A percentile compares a stretch with the other conserved stretches of the same genome.
phyloP scores from a whole-genome alignment of 2,113 vertebrate genomes.

The Rhegmatorhina hoffmannsi region DNA sequence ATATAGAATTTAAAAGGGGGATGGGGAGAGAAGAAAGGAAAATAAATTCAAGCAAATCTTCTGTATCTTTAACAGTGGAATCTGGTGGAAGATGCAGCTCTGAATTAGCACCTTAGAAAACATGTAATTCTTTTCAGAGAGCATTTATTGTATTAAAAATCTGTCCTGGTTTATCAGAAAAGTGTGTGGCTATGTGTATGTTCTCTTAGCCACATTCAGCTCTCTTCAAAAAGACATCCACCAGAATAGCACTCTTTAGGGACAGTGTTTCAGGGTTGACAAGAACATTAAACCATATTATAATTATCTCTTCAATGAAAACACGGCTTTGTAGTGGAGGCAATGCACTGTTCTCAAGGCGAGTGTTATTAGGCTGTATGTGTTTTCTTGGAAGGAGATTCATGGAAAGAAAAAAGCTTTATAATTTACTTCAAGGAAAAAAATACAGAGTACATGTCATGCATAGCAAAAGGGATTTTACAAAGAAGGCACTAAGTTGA shows the following conservation, averaged over 20 bases:
- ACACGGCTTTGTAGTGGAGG: conserved; percentile 54
- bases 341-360: conserved; percentile 38
- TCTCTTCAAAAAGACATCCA: conserved; percentile 52
- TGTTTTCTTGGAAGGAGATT: conserved; percentile 63
- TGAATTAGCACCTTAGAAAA: conserved; percentile 2
- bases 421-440: conserved; percentile 58
- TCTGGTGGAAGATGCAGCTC: neutral
- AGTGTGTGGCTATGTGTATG: neutral
- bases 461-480: conserved; percentile 69
- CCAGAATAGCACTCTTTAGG: conserved; percentile 54
- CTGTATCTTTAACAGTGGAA: neutral
- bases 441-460: conserved; percentile 61
- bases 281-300: conserved; percentile 71
- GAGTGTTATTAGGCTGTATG: conserved; percentile 58
- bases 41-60: neutral
- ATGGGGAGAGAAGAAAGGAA: neutral
- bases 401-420: conserved; percentile 66
- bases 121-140: neutral
- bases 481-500: conserved; percentile 66
- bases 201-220: conserved; percentile 43
- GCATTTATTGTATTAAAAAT: neutral
- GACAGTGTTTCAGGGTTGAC: conserved; percentile 62
- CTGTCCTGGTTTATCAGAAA: neutral
- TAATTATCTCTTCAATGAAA: conserved; percentile 69
- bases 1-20: neutral